Conservation (phyloP, 2,113 vertebrate genomes). For the Ramphastos sulfuratus region DNA sequence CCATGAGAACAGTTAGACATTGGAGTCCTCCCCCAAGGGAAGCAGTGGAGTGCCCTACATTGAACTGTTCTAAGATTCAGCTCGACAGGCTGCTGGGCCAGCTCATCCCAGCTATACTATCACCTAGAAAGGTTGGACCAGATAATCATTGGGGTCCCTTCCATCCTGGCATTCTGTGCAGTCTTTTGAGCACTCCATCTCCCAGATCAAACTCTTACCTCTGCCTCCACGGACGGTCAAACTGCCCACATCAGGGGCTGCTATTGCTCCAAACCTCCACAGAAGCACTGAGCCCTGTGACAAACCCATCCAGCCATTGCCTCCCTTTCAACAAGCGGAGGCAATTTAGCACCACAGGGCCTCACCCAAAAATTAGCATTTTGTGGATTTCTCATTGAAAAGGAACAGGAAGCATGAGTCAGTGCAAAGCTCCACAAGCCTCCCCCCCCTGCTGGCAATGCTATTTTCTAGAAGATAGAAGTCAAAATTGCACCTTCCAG, state of each 20-base stretch:
- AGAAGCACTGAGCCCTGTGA: slow-evolving; percentile 5
- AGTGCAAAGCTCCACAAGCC: slow-evolving; percentile 46
- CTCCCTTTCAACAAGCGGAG: neutral
- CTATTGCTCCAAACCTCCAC: neutral
- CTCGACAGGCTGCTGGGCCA: too few species aligned
- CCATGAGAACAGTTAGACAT: too few species aligned
- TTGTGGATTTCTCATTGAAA: slow-evolving; percentile 50
- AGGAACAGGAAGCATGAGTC: slow-evolving; percentile 65
- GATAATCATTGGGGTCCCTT: too few species aligned
- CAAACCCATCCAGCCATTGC: slow-evolving; percentile 24
- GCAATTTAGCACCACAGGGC: slow-evolving; percentile 63
- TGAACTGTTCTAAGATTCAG: too few species aligned
- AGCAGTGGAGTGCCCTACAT: too few species aligned
- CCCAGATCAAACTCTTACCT: neutral
- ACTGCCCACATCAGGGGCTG: neutral
- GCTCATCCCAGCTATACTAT: too few species aligned
- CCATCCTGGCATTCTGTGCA: too few species aligned
- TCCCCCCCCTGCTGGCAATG: slow-evolving; percentile 43
- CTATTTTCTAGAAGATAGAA: slow-evolving; percentile 45
- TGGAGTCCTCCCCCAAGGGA: too few species aligned
- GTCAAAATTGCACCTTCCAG: slow-evolving; percentile 42
- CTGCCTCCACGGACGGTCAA: neutral
- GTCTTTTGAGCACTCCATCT: rapidly evolving
- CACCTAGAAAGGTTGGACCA: too few species aligned
- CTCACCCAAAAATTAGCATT: slow-evolving; percentile 33